Evolutionary conservation across 2,797 vertebrate species (phyloP), one percentile per base, ranked within the genome.

Genomic region (Chaetodon trifasciatus): DNA sequence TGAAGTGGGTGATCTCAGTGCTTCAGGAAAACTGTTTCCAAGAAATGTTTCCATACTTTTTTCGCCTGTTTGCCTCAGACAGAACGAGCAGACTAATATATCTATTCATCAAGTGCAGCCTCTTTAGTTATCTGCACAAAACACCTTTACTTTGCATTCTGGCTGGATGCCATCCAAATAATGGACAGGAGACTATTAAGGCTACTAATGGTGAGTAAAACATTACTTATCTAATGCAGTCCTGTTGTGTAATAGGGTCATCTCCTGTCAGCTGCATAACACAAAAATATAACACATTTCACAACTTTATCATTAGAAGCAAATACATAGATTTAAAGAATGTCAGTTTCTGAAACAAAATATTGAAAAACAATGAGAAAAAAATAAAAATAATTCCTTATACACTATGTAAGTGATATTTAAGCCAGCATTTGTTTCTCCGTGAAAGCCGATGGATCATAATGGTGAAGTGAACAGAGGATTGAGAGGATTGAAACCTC

Each of bases 111-210:
- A 52, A 32, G 23, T 24, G 28, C 28, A 63, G 57, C 11, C 49
- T 21, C 56, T 68, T 60, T 57, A 24, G 66, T 37, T 66, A n/a
- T 32, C 32, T 17, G 19, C 5, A 60, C 57, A 66, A 65, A 58
- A 32, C 28, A 47, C 52, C 16, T 69, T 76, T 40, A 61, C 46
- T 62, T 52, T 40, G 11, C 32, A 57, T 32, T 9, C 13, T 58
- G 46, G 9, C 17, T 17, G 47, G 46, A 58, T 68, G 46, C 35
- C 12, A 9, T 42, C 23, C 21, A 50, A n/a, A 52, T 40, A 47
- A 64, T 52, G 56, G 8, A 44, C n/a, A 16, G 13, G 39, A 13
- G 19, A 12, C 12, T 61, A 4, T 61, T 32, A 53, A 32, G 46
- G 19, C 17, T 74, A 39, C n/a, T 40, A 67, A 75, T 49, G 55